phyloP scores from a whole-genome alignment of 2,888 invertebrate species.

The Chaitophorus viminalis region DNA sequence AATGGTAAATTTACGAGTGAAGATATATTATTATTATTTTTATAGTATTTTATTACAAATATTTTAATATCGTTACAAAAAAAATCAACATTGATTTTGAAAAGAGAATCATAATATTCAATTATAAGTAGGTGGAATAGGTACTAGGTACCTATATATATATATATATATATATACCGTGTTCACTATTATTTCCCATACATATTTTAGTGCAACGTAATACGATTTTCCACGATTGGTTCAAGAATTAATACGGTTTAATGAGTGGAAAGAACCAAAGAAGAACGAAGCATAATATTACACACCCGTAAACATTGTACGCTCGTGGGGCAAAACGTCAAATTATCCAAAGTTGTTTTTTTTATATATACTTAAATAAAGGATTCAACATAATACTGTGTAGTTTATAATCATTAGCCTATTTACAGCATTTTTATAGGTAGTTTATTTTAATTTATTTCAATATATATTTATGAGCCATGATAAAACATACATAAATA shows the following conservation, averaged over 20 bases:
- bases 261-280: slow-evolving; percentile 33
- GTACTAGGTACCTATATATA: not conserved
- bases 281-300: not conserved
- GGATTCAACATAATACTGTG: not conserved
- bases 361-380: not conserved
- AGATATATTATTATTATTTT: too few relatives aligned
- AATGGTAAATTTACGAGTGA: not conserved
- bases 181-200: slow-evolving; percentile 43
- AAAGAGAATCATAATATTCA: not conserved
- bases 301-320: not conserved
- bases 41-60: not conserved
- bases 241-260: slow-evolving; percentile 52
- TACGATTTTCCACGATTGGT: slow-evolving; percentile 24
- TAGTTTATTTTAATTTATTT: too few relatives aligned
- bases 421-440: too few relatives aligned
- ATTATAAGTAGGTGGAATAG: not conserved
- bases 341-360: not conserved
- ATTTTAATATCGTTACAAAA: slow-evolving; percentile 9
- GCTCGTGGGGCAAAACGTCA: not conserved
- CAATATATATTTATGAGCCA: too few relatives aligned
- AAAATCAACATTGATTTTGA: slow-evolving; percentile 10
- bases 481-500: too few relatives aligned
- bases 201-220: slow-evolving; percentile 36
- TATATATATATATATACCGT: not conserved
- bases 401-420: too few relatives aligned